Conservation (phyloP, 2,888 invertebrate genomes). For the Thecocarcelia acutangulata region DNA sequence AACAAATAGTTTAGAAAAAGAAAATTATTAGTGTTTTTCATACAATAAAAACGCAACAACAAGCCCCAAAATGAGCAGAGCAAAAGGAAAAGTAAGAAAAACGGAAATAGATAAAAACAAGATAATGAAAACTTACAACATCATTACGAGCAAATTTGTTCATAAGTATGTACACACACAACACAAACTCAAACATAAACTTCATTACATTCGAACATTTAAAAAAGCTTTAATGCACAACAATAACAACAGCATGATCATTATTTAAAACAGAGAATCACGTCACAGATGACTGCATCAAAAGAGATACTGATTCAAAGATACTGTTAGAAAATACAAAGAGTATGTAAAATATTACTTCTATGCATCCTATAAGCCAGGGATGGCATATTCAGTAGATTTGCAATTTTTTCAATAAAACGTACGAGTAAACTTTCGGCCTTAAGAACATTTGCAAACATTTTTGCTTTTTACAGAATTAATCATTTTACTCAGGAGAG, state of each 20-base stretch:
- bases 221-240: constrained; percentile 27
- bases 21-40: constrained; percentile 29
- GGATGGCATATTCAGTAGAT: not conserved
- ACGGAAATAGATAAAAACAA: constrained; percentile 69
- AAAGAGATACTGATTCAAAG: constrained; percentile 38
- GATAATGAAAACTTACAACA: constrained; percentile 53
- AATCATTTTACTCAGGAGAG: too few species aligned
- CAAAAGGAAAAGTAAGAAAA: constrained; percentile 17
- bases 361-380: constrained; percentile 36
- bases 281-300: constrained; percentile 69
- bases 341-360: constrained; percentile 21
- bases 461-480: too few species aligned
- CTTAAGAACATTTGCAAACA: too few species aligned
- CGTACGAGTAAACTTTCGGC: too few species aligned
- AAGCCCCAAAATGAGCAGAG: constrained; percentile 39
- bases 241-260: constrained; percentile 34
- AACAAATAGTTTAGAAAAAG: constrained; percentile 44
- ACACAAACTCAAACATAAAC: constrained; percentile 30
- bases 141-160: constrained; percentile 36
- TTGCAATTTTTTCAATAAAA: too few species aligned
- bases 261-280: constrained; percentile 63
- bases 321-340: constrained; percentile 58
- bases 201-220: constrained; percentile 14
- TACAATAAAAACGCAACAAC: not conserved
- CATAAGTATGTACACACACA: constrained; percentile 5